A percentile compares a stretch with the other conserved stretches of the same genome.
phyloP scores from a whole-genome alignment of 2,113 vertebrate genomes.

The Nyctibius bracteatus region DNA sequence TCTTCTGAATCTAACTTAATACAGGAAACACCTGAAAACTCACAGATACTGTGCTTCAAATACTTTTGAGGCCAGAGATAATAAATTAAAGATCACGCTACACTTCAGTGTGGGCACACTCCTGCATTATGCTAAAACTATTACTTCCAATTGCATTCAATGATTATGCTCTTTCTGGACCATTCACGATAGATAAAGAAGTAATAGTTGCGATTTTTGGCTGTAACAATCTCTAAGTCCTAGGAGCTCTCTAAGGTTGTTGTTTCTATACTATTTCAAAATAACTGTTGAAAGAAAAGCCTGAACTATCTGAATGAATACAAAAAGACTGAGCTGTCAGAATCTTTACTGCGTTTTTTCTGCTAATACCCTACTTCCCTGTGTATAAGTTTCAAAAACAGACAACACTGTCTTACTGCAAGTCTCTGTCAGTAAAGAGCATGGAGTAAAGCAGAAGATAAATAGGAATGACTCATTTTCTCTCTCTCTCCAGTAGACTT shows the following conservation, averaged over 20 bases:
- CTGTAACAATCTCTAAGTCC: neutral
- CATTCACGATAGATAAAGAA: neutral
- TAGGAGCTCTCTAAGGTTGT: neutral
- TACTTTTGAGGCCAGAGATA: neutral
- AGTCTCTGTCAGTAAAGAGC: neutral
- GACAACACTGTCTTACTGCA: neutral
- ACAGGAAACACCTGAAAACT: neutral
- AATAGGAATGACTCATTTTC: neutral
- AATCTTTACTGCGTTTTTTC: neutral
- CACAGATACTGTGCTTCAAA: neutral
- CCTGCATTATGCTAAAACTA: neutral
- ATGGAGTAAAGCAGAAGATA: neutral
- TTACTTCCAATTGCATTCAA: neutral
- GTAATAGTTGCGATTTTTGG: neutral
- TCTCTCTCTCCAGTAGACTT: neutral
- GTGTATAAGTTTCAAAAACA: neutral
- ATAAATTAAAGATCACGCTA: neutral
- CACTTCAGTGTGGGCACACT: neutral
- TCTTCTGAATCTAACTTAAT: slow-evolving; percentile 26
- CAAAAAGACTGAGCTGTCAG: neutral
- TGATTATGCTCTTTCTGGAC: neutral
- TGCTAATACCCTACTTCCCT: neutral
- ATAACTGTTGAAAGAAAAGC: neutral
- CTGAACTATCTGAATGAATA: neutral
- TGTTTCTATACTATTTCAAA: neutral